Evolutionary conservation across 2,888 invertebrate species (phyloP).

Genomic region (Ornithoptera alexandrae): DNA sequence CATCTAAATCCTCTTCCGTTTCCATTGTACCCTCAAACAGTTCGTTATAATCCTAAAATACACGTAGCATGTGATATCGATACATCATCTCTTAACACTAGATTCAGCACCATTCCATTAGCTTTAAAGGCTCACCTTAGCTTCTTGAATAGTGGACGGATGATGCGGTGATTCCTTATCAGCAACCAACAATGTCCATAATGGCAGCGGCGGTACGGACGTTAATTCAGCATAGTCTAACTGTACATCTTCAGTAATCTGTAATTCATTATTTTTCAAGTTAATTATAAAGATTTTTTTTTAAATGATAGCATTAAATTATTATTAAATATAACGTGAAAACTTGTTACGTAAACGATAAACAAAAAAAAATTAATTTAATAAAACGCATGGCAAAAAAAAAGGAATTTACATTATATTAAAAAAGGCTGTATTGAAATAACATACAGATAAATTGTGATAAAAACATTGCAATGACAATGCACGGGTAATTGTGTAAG

Average conservation of each 20-base stretch:
- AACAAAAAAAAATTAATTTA: not conserved
- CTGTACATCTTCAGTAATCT: slow-evolving; percentile 92
- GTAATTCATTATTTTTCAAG: slow-evolving; percentile 28
- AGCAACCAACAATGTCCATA: slow-evolving; percentile 97
- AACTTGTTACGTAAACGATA: not conserved
- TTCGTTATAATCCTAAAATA: slow-evolving; percentile 88
- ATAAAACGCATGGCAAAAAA: not conserved
- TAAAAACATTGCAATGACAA: not conserved
- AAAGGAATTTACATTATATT: not conserved
- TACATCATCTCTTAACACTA: not conserved
- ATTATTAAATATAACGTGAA: not conserved
- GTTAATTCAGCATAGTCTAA: slow-evolving; percentile 97
- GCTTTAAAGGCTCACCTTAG: slow-evolving; percentile 54
- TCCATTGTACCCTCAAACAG: slow-evolving; percentile 91
- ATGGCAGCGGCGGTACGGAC: slow-evolving; percentile 97
- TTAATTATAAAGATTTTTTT: not conserved
- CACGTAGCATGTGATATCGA: not conserved
- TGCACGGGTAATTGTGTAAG: not conserved
- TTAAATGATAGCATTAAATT: not conserved
- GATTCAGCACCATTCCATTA: not conserved
- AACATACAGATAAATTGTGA: not conserved
- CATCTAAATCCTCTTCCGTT: slow-evolving; percentile 90
- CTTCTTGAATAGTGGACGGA: slow-evolving; percentile 76
- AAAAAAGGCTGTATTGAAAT: not conserved
- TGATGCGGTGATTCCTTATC: slow-evolving; percentile 90